Base-by-base conservation (phyloP, 23 tunicate genomes). In the Styela clava region DNA sequence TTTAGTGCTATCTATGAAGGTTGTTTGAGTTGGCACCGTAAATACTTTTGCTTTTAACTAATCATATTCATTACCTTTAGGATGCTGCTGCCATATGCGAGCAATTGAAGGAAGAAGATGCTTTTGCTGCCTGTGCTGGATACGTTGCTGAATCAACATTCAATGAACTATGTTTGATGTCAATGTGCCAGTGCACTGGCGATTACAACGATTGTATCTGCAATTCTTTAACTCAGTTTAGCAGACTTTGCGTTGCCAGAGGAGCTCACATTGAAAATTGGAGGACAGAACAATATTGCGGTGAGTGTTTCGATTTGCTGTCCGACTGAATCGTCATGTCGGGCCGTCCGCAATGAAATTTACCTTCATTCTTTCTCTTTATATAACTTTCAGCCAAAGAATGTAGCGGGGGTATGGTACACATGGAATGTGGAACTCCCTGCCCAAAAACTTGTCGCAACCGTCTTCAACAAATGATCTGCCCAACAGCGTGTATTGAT, bases 401-500 rank as follows among this genome's bases (percentile, higher is more conserved):
- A 24, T 94, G 98, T 73, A 94, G 89, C 25, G 69, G 51, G 69
- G 85, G 85, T 62, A 28, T 85, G 61, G 91, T 94, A 25, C 52
- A 94, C 67, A 64, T 25, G 31, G 98, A 94, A 83, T 94, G 98
- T 72, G 98, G 94, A 2, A 82, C 74, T 0, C 68, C 91, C 12
- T 94, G 98, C 69, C 91, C 91, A 24, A 63, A 73, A 29, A 94
- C 98, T 31, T 94, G 98, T 64, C 73, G 82, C 31, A 88, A 88
- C 85, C 85, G 87, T 69, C 35, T 78, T 83, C 88, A 85, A 78
- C 35, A 73, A 22, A 65, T 85, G 61, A 1, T 63, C 33, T 94
- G 98, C 61, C 33, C 79, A 35, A 28, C 64, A 9, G 65, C 68
- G 21, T 94, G 98, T 64, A 83, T 94, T 35, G 94, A 88, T 65